A percentile compares a stretch with the other conserved stretches of the same genome.
phyloP scores from a whole-genome alignment of 2,113 vertebrate genomes.

The Perca schrenkii region DNA sequence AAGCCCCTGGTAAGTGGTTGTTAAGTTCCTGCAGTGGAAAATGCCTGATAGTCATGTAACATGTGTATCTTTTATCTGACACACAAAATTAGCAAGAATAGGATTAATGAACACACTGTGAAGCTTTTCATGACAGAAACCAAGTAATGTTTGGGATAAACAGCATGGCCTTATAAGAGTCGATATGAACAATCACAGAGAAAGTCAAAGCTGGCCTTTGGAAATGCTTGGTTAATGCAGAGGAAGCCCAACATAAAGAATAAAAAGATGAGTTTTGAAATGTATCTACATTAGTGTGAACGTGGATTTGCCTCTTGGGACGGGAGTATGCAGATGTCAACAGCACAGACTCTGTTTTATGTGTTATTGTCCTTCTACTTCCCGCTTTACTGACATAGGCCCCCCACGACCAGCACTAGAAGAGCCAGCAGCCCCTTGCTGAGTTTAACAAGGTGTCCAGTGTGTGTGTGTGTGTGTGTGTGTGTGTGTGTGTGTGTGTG shows the following conservation, averaged over 20 bases:
- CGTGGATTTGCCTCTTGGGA: conserved; percentile 29
- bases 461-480: conserved; percentile 33
- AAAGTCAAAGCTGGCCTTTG: background rate
- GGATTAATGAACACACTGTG: no score
- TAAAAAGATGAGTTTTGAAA: background rate
- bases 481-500: conserved; percentile 13
- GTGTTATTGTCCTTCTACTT: conserved; percentile 53
- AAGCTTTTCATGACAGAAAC: background rate
- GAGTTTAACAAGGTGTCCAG: conserved; percentile 66
- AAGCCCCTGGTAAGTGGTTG: background rate
- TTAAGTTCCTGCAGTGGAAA: background rate
- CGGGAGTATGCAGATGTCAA: conserved; percentile 52
- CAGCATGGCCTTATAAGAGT: background rate
- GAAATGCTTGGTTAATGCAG: background rate
- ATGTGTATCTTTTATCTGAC: background rate
- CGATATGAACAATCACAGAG: background rate
- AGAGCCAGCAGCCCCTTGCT: conserved; percentile 69
- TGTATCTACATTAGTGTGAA: conserved; percentile 18
- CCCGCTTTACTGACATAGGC: conserved; percentile 52
- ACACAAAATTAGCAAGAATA: background rate
- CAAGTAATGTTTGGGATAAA: background rate
- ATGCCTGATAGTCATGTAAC: background rate
- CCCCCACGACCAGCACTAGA: conserved; percentile 62
- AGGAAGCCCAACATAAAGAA: background rate
- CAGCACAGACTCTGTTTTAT: conserved; percentile 39